These are phyloP conservation scores for Standfussiana lucernea DNA, from an alignment of 2,888 invertebrate genomes.

Conservation along the genomic window DNA sequence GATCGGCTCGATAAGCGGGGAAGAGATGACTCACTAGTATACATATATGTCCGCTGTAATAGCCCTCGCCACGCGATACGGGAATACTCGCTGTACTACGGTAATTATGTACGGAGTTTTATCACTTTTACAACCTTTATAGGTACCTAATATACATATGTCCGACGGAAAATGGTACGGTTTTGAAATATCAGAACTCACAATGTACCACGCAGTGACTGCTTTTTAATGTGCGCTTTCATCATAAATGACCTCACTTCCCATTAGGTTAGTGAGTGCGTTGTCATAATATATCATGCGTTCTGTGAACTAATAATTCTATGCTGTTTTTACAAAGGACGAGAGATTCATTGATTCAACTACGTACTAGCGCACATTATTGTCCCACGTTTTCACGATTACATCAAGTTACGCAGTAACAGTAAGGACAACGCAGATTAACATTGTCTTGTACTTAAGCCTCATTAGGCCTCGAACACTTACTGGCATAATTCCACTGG, in stretches of 20 bases:
- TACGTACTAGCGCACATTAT: slow-evolving; percentile 33
- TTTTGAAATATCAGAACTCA: slow-evolving; percentile 36
- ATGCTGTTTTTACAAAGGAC: slow-evolving; percentile 32
- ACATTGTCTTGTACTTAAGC: slow-evolving; percentile 72
- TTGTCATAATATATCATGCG: neutral
- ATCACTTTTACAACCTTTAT: slow-evolving; percentile 50
- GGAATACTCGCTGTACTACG: slow-evolving; percentile 52
- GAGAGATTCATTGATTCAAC: slow-evolving; percentile 29
- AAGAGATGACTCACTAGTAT: slow-evolving; percentile 78
- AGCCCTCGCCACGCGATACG: slow-evolving; percentile 69
- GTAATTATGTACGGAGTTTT: slow-evolving; percentile 56
- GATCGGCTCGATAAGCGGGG: slow-evolving; percentile 73
- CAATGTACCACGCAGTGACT: slow-evolving; percentile 21
- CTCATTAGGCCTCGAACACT: slow-evolving; percentile 65
- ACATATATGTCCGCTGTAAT: slow-evolving; percentile 70
- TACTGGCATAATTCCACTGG: slow-evolving; percentile 64
- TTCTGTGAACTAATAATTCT: neutral
- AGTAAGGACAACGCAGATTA: slow-evolving; percentile 71
- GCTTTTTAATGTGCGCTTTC: slow-evolving; percentile 33
- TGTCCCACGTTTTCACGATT: slow-evolving; percentile 54
- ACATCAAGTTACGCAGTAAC: slow-evolving; percentile 65
- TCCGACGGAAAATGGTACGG: slow-evolving; percentile 23
- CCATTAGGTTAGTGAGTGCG: slow-evolving; percentile 5
- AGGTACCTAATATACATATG: no score
- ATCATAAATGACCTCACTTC: slow-evolving; percentile 18